phyloP scores from a whole-genome alignment of 2,888 invertebrate species.

The Dysmachus trigonus region DNA sequence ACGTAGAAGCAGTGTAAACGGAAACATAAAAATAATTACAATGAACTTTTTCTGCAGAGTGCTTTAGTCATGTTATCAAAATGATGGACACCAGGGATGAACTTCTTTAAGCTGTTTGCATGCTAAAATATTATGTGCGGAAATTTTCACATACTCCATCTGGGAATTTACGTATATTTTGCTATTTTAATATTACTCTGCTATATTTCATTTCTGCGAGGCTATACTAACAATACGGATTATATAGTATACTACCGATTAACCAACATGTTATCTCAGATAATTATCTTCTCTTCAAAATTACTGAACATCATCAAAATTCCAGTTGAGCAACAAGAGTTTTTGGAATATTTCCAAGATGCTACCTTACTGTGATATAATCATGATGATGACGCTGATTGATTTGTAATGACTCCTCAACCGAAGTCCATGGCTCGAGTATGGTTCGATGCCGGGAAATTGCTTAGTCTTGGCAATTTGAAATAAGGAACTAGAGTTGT shows the following conservation, averaged over 20 bases:
- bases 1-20: neutral
- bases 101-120: neutral
- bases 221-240: neutral
- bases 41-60: neutral
- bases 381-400: neutral
- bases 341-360: neutral
- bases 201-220: neutral
- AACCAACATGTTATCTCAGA: neutral
- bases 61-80: neutral
- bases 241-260: neutral
- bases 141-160: neutral
- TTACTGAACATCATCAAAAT: neutral
- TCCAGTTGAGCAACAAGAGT: neutral
- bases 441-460: neutral
- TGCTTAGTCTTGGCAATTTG: neutral
- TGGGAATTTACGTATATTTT: neutral
- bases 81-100: neutral
- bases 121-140: neutral
- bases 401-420: neutral
- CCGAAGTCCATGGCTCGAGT: neutral
- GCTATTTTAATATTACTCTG: neutral
- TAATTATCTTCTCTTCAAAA: neutral
- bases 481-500: neutral
- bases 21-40: neutral
- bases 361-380: neutral